These are phyloP conservation scores for Drosophila triauraria DNA, from an alignment of 1,140 invertebrate species.

Conservation along the genomic window DNA sequence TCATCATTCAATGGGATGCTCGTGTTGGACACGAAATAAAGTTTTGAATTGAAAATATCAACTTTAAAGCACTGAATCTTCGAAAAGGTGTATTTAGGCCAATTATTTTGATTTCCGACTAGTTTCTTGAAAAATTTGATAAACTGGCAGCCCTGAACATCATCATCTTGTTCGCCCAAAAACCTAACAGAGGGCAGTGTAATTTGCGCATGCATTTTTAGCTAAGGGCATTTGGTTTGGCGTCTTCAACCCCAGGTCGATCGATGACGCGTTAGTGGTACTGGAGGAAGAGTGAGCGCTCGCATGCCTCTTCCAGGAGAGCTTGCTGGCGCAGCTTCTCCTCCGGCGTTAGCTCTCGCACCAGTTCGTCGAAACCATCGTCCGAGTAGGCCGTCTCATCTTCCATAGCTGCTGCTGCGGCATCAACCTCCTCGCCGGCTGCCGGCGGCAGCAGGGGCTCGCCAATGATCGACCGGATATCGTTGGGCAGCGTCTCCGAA, in stretches of 20 bases:
- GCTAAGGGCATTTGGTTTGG: slow-evolving; percentile 56
- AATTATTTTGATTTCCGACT: not conserved
- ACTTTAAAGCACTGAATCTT: not conserved
- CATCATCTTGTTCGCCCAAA: slow-evolving; percentile 2
- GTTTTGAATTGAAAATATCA: not conserved
- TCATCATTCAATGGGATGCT: too few species aligned
- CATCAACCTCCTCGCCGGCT: slow-evolving; percentile 53
- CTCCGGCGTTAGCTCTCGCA: slow-evolving; percentile 68
- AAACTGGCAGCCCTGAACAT: not conserved
- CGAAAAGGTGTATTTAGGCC: not conserved
- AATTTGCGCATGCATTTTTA: slow-evolving; percentile 61
- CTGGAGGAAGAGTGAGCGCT: slow-evolving; percentile 73
- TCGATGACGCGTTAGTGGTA: slow-evolving; percentile 37
- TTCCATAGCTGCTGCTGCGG: slow-evolving; percentile 29
- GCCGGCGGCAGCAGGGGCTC: slow-evolving; percentile 84
- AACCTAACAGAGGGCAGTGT: slow-evolving; percentile 14
- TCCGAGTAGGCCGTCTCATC: slow-evolving; percentile 63
- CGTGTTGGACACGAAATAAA: slow-evolving; percentile 1
- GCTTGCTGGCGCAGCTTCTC: slow-evolving; percentile 67
- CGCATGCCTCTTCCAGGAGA: slow-evolving; percentile 77
- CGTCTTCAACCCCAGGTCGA: not conserved
- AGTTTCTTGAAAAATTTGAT: not conserved
- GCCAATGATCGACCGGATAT: slow-evolving; percentile 89
- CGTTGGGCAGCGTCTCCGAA: slow-evolving; percentile 89
- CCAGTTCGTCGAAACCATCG: slow-evolving; percentile 77